These are phyloP conservation scores for Calidris pugnax DNA, from an alignment of 2,113 vertebrate species.

Conservation along the genomic window DNA sequence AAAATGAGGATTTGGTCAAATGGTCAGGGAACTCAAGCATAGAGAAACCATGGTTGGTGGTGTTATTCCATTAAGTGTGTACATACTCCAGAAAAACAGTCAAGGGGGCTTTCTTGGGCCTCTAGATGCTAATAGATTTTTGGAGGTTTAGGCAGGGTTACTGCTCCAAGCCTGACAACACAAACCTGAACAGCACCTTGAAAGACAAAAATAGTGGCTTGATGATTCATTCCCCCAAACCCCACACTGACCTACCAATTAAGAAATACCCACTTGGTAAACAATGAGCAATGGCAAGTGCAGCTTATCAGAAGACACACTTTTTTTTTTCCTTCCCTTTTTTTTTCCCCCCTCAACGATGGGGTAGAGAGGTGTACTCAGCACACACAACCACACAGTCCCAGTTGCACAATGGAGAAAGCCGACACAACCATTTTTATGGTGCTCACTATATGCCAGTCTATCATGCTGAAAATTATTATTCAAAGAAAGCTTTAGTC, in stretches of 20 bases:
- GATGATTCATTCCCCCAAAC: neutral
- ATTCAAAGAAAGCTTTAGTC: neutral
- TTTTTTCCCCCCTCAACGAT: neutral
- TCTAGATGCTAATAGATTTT: neutral
- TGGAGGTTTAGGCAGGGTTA: neutral
- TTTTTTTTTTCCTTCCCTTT: neutral
- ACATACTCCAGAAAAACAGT: neutral
- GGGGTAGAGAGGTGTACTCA: slow-evolving; percentile 70
- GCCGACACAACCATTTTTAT: slow-evolving; percentile 74
- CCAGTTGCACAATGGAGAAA: slow-evolving; percentile 73
- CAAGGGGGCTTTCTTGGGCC: neutral
- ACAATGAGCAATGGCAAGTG: neutral
- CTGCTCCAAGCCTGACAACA: neutral
- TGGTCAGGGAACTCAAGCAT: neutral
- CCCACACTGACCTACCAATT: neutral
- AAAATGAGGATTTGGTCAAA: neutral
- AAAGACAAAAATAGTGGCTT: neutral
- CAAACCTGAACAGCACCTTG: neutral
- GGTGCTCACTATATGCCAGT: slow-evolving; percentile 68
- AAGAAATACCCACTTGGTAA: neutral
- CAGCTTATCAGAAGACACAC: neutral
- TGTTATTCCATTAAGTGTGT: too few relatives aligned
- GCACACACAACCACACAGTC: slow-evolving; percentile 55
- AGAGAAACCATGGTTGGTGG: neutral
- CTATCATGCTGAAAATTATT: slow-evolving; percentile 26